These are phyloP conservation scores for Calliphora vomitoria DNA, from an alignment of 2,888 invertebrate genomes.

Conservation along the genomic window DNA sequence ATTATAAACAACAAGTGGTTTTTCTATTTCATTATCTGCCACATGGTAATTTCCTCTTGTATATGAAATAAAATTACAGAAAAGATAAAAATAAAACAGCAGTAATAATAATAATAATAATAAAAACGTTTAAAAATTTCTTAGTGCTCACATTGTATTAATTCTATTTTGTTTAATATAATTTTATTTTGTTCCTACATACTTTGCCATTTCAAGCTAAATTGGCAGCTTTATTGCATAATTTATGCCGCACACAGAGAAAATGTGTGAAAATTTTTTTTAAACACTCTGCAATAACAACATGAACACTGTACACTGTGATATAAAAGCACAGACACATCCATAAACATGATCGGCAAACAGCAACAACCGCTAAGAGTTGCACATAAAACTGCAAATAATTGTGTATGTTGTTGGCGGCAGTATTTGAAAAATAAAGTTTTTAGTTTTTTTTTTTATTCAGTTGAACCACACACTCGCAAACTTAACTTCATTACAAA, in stretches of 20 bases:
- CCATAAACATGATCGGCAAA: conserved; percentile 1
- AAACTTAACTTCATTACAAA: conserved; percentile 8
- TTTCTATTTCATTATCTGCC: conserved; percentile 31
- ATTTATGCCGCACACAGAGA: conserved; percentile 78
- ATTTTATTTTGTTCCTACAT: conserved; percentile 8
- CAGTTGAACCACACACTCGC: not conserved
- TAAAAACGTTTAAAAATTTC: conserved; percentile 19
- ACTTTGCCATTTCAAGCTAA: conserved; percentile 55
- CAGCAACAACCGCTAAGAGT: not conserved
- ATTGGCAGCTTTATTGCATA: conserved; percentile 79
- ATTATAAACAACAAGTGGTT: conserved; percentile 36
- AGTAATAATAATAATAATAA: conserved; percentile 29
- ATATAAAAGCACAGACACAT: not conserved
- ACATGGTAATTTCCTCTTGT: conserved; percentile 48
- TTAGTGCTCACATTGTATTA: conserved; percentile 38
- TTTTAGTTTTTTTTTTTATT: conserved; percentile 1
- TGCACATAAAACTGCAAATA: conserved; percentile 19
- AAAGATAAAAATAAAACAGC: conserved; percentile 17
- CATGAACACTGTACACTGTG: not conserved
- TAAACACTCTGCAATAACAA: conserved; percentile 7
- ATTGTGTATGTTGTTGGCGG: conserved; percentile 51
- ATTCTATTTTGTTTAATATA: conserved; percentile 48
- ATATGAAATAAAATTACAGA: conserved; percentile 24
- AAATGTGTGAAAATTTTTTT: conserved; percentile 72
- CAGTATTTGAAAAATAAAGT: conserved; percentile 50